Conservation (phyloP, 2,113 vertebrate genomes). For the Cephalopholis sonnerati region DNA sequence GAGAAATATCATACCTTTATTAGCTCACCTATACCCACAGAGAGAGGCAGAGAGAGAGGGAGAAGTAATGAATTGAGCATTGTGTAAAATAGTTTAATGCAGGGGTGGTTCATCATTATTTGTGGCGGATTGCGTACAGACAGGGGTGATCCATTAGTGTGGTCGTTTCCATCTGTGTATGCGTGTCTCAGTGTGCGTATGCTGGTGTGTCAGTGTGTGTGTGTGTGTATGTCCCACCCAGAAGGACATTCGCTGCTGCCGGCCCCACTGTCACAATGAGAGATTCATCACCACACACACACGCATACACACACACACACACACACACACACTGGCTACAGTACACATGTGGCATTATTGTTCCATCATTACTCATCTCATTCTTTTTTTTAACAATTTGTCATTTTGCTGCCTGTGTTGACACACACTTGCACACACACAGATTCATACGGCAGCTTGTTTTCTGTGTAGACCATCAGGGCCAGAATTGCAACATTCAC, state of each 20-base stretch:
- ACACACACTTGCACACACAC: slow-evolving; percentile 38
- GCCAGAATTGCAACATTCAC: slow-evolving; percentile 17
- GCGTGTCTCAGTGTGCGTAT: slow-evolving; percentile 52
- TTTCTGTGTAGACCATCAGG: slow-evolving; percentile 4
- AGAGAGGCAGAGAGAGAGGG: slow-evolving; percentile 45
- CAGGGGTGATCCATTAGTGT: slow-evolving; percentile 89
- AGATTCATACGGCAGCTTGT: slow-evolving; percentile 31
- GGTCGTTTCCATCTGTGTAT: slow-evolving; percentile 81
- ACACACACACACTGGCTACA: slow-evolving; percentile 30
- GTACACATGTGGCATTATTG: slow-evolving; percentile 80
- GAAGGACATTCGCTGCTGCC: slow-evolving; percentile 85
- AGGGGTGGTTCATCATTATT: slow-evolving; percentile 89
- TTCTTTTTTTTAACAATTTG: slow-evolving; percentile 73
- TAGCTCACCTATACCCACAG: slow-evolving; percentile 81
- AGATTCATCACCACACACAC: slow-evolving; percentile 78
- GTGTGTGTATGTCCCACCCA: slow-evolving; percentile 77
- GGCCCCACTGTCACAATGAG: slow-evolving; percentile 84
- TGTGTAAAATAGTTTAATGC: slow-evolving; percentile 88
- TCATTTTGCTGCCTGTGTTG: slow-evolving; percentile 74
- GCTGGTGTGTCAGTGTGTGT: slow-evolving; percentile 29
- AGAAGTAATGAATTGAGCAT: slow-evolving; percentile 87
- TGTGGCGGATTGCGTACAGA: slow-evolving; percentile 85
- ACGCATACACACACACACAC: slow-evolving; percentile 33
- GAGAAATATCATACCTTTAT: slow-evolving; percentile 86
- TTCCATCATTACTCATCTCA: slow-evolving; percentile 78